Conservation (phyloP, 2,888 invertebrate genomes). For the Volucella zonaria region DNA sequence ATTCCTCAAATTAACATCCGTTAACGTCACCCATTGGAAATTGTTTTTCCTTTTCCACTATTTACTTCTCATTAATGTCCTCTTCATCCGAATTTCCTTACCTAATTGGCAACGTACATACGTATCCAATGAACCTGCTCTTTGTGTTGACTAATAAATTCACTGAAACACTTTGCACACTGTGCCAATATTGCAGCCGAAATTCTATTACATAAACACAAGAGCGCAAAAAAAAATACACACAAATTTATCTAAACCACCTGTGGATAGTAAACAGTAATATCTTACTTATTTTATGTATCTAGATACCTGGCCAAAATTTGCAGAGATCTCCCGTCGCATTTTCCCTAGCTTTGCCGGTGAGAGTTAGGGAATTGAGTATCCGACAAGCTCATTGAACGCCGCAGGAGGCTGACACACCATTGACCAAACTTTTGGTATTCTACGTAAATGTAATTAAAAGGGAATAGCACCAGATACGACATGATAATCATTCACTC, state of each 20-base stretch:
- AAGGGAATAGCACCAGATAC: constrained; percentile 44
- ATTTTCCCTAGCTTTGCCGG: neutral
- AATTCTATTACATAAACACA: constrained; percentile 11
- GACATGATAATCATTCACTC: constrained; percentile 45
- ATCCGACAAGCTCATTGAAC: neutral
- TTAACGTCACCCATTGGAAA: too few species aligned
- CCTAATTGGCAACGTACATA: neutral
- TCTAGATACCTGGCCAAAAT: neutral
- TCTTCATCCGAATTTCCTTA: constrained; percentile 1
- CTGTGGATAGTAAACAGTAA: constrained; percentile 39
- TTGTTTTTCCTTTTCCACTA: too few species aligned
- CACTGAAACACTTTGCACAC: constrained; percentile 3
- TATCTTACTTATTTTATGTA: constrained; percentile 45
- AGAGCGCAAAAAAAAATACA: neutral
- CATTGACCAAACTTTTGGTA: neutral
- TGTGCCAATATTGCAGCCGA: constrained; percentile 20
- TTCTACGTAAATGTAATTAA: constrained; percentile 56
- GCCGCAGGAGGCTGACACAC: neutral
- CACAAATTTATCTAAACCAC: constrained; percentile 26
- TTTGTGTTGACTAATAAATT: constrained; percentile 9
- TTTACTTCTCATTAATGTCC: neutral
- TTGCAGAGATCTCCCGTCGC: too few species aligned
- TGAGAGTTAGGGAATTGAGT: neutral
- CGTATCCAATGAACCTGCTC: neutral
- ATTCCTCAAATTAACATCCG: too few species aligned